Percentiles rank a stretch among this genome's conserved stretches.
These are phyloP conservation scores for Cichlasoma orientale DNA, from an alignment of 2,797 vertebrate genomes.

Conservation along the genomic window DNA sequence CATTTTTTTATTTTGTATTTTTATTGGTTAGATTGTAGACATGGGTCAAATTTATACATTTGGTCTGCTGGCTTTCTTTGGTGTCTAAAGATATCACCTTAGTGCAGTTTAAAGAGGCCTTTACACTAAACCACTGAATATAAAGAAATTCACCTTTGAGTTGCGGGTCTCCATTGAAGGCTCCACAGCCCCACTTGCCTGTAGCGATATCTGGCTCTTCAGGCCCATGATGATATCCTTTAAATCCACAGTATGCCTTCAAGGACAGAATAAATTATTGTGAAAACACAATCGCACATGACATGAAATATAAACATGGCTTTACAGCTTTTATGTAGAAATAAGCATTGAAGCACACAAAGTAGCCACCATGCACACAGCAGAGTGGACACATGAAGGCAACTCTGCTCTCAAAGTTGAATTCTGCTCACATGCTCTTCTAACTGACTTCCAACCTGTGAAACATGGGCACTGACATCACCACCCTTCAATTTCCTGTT, in stretches of 20 bases:
- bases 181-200: conserved; percentile 83
- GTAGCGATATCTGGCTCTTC: conserved; percentile 74
- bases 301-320: neutral
- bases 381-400: neutral
- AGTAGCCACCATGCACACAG: neutral
- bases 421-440: neutral
- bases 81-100: neutral
- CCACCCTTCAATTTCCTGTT: neutral
- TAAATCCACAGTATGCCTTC: conserved; percentile 80
- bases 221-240: fast-evolving
- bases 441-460: neutral
- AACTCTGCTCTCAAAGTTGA: neutral
- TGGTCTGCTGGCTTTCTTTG: neutral
- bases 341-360: neutral
- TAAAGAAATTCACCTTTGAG: conserved; percentile 76
- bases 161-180: conserved; percentile 74
- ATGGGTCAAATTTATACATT: neutral
- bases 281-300: neutral
- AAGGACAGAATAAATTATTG: neutral
- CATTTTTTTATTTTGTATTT: neutral
- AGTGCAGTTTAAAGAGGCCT: neutral
- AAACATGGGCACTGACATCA: neutral
- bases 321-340: neutral
- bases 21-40: neutral
- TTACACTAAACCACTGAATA: neutral